Conservation (phyloP, 2,888 invertebrate genomes). For the Acrobasis consociella region DNA sequence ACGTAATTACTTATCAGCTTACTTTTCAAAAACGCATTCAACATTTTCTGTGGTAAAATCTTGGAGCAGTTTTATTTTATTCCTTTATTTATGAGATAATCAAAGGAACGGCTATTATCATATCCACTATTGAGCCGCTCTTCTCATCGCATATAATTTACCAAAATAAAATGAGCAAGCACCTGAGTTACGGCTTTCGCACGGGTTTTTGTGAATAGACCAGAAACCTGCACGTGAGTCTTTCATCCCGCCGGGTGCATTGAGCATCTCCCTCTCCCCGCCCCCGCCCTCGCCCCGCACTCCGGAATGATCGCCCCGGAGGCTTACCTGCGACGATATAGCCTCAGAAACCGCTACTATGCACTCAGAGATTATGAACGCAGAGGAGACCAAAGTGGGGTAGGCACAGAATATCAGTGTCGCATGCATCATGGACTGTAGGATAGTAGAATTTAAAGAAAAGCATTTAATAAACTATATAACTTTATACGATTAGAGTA, state of each 20-base stretch:
- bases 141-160: conserved; percentile 15
- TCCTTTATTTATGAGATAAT: background rate
- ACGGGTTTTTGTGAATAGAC: conserved; percentile 28
- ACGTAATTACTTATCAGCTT: too few relatives aligned
- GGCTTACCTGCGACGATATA: conserved; percentile 71
- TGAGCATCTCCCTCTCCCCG: conserved; percentile 41
- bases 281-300: conserved; percentile 27
- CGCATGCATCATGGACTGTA: background rate
- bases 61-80: background rate
- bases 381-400: conserved; percentile 31
- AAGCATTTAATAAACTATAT: too few relatives aligned
- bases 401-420: background rate
- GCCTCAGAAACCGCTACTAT: conserved; percentile 67
- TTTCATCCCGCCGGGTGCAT: conserved; percentile 54
- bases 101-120: conserved; percentile 9
- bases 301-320: conserved; percentile 43
- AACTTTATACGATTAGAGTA: too few relatives aligned
- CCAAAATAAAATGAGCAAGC: conserved; percentile 17
- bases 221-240: conserved; percentile 31
- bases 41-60: background rate
- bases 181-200: conserved; percentile 18
- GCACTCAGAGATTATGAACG: conserved; percentile 44
- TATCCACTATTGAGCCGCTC: conserved; percentile 1
- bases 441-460: too few relatives aligned
- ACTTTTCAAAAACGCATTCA: too few relatives aligned